Conservation (phyloP, 2,888 invertebrate species). For the Lepetodrilus schrolli region DNA sequence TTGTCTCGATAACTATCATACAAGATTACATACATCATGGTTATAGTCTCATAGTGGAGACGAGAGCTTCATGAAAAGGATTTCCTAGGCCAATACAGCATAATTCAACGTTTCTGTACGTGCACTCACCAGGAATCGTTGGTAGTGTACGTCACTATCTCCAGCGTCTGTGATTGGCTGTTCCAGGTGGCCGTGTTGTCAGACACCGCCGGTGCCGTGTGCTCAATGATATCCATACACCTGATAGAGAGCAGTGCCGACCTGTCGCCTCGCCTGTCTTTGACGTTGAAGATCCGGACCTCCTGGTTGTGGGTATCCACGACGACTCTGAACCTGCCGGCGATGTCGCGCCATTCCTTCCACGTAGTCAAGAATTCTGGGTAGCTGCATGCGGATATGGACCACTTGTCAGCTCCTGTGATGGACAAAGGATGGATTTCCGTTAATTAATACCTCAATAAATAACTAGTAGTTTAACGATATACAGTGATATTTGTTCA, state of each 20-base stretch:
- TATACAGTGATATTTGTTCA: too few species aligned
- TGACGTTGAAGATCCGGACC: constrained; percentile 52
- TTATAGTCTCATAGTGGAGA: too few species aligned
- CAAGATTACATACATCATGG: too few species aligned
- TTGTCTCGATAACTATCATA: too few species aligned
- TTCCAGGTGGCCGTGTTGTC: constrained; percentile 6
- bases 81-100: too few species aligned
- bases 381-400: constrained; percentile 57
- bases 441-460: too few species aligned
- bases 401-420: constrained; percentile 53
- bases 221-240: constrained; percentile 49
- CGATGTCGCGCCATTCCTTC: constrained; percentile 67
- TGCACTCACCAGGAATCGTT: constrained; percentile 59
- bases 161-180: constrained; percentile 35
- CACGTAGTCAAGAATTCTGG: constrained; percentile 57
- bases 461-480: too few species aligned
- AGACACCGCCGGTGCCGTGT: not conserved
- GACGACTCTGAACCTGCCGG: constrained; percentile 54
- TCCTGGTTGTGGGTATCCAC: constrained; percentile 58
- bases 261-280: constrained; percentile 34
- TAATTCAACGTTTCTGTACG: too few species aligned
- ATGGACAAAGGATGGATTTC: too few species aligned
- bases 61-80: too few species aligned
- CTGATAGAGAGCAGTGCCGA: constrained; percentile 52
- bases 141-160: constrained; percentile 55